These are phyloP conservation scores for Sterna hirundo DNA, from an alignment of 2,113 vertebrate species.

Conservation along the genomic window DNA sequence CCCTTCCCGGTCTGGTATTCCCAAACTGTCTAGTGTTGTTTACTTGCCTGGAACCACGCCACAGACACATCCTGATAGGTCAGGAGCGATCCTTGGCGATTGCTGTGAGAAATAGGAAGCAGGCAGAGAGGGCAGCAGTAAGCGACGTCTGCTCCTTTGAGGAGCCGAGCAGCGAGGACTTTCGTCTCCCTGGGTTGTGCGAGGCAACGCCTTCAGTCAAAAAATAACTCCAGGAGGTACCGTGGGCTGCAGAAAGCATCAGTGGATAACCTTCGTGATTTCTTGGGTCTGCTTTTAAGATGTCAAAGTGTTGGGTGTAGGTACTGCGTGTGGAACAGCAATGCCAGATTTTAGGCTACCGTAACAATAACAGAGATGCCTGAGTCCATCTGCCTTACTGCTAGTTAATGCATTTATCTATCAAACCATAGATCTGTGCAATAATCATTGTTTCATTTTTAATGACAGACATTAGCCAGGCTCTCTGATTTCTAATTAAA, in stretches of 20 bases:
- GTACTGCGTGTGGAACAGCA: background rate
- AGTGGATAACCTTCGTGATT: background rate
- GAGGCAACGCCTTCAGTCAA: background rate
- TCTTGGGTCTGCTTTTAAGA: background rate
- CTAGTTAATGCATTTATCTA: background rate
- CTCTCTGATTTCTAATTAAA: background rate
- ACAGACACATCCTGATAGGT: constrained; percentile 50
- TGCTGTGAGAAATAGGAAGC: constrained; percentile 46
- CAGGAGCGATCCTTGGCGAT: background rate
- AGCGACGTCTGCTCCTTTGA: background rate
- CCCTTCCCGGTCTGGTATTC: constrained; percentile 18
- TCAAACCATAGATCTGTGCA: background rate
- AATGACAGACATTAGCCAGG: background rate
- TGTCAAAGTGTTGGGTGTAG: background rate
- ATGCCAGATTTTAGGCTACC: background rate
- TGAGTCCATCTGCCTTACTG: background rate
- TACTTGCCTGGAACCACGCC: constrained; percentile 49
- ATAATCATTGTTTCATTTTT: background rate
- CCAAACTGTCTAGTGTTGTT: constrained; percentile 49
- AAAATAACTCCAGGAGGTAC: background rate
- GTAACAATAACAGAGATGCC: background rate
- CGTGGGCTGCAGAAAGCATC: background rate
- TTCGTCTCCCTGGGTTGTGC: background rate
- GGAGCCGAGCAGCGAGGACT: background rate
- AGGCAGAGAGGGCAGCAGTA: constrained; percentile 6